Evolutionary conservation across 2,888 invertebrate species (phyloP).

Genomic region (Thecophora atra): DNA sequence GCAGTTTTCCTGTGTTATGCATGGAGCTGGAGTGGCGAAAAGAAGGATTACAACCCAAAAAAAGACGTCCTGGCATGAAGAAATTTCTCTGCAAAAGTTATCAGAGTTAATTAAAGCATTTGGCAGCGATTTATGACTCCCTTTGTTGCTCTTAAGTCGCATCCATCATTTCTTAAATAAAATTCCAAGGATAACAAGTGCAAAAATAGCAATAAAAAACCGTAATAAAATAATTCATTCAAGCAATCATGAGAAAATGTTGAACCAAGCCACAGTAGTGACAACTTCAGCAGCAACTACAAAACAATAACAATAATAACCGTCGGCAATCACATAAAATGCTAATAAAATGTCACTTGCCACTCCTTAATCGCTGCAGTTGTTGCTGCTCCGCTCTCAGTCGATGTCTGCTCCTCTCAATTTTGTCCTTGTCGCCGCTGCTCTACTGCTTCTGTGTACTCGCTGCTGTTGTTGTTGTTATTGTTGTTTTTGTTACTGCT

Average conservation of each 20-base stretch:
- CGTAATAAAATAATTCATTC: slow-evolving; percentile 2
- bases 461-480: slow-evolving; percentile 24
- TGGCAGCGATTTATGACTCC: too few relatives aligned
- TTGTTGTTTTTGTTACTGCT: slow-evolving; percentile 27
- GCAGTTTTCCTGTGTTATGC: neutral
- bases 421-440: slow-evolving; percentile 23
- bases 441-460: slow-evolving; percentile 15
- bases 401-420: slow-evolving; percentile 16
- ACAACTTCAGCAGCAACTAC: neutral
- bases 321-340: slow-evolving; percentile 10
- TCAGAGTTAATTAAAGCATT: too few relatives aligned
- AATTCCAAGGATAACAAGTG: neutral
- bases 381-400: neutral
- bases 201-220: slow-evolving; percentile 2
- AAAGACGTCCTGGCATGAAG: too few relatives aligned
- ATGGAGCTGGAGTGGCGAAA: neutral
- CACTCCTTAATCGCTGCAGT: slow-evolving; percentile 22
- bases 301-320: neutral
- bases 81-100: too few relatives aligned
- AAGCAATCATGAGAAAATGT: slow-evolving; percentile 9
- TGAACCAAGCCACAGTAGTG: neutral
- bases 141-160: too few relatives aligned
- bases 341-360: slow-evolving; percentile 43
- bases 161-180: neutral
- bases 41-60: neutral